Evolutionary conservation across 53 echinoderm and acorn worm genomes (phyloP).

Genomic region (Henricia sp.): DNA sequence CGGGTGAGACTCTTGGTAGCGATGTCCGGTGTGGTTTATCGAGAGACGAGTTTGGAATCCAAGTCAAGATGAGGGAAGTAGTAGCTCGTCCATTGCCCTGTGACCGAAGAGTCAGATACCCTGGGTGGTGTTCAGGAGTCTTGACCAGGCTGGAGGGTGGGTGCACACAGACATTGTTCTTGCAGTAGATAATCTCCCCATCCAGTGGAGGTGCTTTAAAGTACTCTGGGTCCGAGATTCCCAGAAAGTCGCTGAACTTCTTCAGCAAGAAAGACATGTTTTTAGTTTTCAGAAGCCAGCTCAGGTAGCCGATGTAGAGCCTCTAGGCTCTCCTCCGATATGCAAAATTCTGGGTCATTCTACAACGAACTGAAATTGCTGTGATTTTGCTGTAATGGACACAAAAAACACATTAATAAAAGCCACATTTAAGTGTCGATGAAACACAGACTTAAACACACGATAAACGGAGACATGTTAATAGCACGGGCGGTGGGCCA

Average conservation of each 20-base stretch:
- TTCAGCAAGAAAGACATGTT: constrained; percentile 84
- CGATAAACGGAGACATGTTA: too few species aligned
- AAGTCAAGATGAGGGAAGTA: constrained; percentile 86
- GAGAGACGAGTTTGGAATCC: constrained; percentile 96
- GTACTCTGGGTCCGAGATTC: constrained; percentile 88
- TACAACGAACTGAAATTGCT: too few species aligned
- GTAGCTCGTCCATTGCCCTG: constrained; percentile 73
- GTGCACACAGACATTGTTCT: constrained; percentile 99
- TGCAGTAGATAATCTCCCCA: constrained; percentile 99
- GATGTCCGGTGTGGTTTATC: constrained; percentile 53
- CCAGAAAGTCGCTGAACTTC: constrained; percentile 94
- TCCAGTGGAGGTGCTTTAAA: constrained; percentile 90
- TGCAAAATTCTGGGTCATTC: too few species aligned
- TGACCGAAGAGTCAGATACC: constrained; percentile 92
- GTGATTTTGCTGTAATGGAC: too few species aligned
- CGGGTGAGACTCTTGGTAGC: constrained; percentile 14
- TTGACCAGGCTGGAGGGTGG: constrained; percentile 86
- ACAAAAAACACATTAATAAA: too few species aligned
- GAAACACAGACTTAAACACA: too few species aligned
- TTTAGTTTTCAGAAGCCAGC: too few species aligned
- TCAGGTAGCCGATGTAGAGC: too few species aligned
- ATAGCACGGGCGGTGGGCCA: too few species aligned
- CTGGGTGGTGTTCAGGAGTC: constrained; percentile 79
- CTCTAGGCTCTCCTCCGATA: too few species aligned
- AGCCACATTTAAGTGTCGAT: too few species aligned